Base-by-base conservation (phyloP, 2,113 vertebrate species). In the Agapornis roseicollis region DNA sequence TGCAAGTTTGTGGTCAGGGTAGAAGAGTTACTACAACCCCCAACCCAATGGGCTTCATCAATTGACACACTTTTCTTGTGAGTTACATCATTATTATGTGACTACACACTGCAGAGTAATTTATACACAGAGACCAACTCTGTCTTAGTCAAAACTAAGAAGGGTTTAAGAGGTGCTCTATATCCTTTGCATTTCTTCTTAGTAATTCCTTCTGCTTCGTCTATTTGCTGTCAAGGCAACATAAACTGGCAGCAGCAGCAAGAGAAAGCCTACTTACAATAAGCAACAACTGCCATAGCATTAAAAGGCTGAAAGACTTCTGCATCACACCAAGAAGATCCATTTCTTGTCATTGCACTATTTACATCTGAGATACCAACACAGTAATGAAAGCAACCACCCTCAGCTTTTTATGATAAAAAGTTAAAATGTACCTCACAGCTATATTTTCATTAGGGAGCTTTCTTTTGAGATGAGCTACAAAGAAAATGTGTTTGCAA, bases 291-390 rank as follows among this genome's bases (percentile, higher is more conserved):
- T 2, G 68, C 49, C 20, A 7, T 0, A 22, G 52, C 56, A 8
- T 6, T 5, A 11, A 6, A 27, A 70, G 35, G 65, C 55, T 56
- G 71, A 35, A 65, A 63, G 70, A 61, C 60, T 7, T 86, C 82
- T 90, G 80, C 52, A 16, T 11, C 88, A 13, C 82, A 56, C 11
- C 71, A 19, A 35, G n/a, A 9, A 14, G 33, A 44, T 2, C 18
- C 27, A 25, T 13, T 84, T 49, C 70, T 2, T 19, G 17, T 11
- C 61, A 55, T 5, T 4, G 31, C 73, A 31, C 16, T 69, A 60
- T 53, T 7, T 7, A 3, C 1, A 0, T 25, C 58, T 0, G 13
- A 52, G 77, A 9, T 0, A 6, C 2, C 50, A 41, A 6, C 22
- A 31, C 46, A 69, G 23, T 1, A 35, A 50, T 0, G 2, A 5